Percentiles rank a stretch among this genome's conserved stretches.
These are phyloP conservation scores for Orycteropus afer DNA, from an alignment of 2,113 vertebrate species.

Conservation along the genomic window DNA sequence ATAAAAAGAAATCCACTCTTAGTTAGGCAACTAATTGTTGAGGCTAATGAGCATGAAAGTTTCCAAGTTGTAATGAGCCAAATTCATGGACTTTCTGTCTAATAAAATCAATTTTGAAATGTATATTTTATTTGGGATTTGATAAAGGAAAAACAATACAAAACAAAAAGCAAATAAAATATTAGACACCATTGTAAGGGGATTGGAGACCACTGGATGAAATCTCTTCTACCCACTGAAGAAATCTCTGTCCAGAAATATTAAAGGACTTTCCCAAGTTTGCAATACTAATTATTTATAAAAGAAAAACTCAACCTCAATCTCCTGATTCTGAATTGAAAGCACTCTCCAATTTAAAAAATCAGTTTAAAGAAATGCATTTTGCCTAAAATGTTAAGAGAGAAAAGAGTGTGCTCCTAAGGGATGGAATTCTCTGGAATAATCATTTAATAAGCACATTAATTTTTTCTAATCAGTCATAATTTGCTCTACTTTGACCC, in stretches of 20 bases:
- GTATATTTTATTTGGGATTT: constrained; percentile 57
- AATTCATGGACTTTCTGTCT: constrained; percentile 57
- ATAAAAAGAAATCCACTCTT: constrained; percentile 55
- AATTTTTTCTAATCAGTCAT: background rate
- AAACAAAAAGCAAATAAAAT: constrained; percentile 22
- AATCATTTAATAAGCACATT: background rate
- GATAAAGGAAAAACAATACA: constrained; percentile 19
- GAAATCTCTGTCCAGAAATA: background rate
- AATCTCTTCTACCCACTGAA: background rate
- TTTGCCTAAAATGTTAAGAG: constrained; percentile 23
- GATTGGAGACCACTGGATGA: background rate
- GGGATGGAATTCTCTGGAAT: background rate
- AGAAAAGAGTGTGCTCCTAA: background rate
- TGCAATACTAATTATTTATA: background rate
- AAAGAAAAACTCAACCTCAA: background rate
- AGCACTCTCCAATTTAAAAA: background rate
- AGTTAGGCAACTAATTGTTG: constrained; percentile 68
- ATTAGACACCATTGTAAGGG: background rate
- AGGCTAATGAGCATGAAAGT: constrained; percentile 44
- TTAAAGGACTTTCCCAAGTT: background rate
- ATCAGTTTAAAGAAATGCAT: background rate
- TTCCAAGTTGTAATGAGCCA: constrained; percentile 34
- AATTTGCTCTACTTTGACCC: background rate
- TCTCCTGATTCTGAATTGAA: background rate
- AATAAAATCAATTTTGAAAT: constrained; percentile 57